Evolutionary conservation across 2,888 invertebrate species (phyloP).

Genomic region (Eubasilissa splendida): DNA sequence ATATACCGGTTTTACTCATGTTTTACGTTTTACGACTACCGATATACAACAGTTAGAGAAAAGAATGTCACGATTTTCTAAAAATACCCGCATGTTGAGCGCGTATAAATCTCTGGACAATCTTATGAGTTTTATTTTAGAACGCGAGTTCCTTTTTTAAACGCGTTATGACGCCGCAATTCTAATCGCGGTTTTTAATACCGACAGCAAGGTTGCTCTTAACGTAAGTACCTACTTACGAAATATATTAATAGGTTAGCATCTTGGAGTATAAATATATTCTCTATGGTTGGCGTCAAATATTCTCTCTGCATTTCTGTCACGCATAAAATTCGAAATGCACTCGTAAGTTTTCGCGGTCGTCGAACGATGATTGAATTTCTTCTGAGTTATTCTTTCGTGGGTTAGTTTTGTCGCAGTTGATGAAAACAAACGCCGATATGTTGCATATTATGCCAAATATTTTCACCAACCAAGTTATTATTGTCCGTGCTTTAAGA

Average conservation of each 20-base stretch:
- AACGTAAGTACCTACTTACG: not conserved
- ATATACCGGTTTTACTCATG: too few species aligned
- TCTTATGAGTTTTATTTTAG: constrained; percentile 14
- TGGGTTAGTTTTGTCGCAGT: too few species aligned
- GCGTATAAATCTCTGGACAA: constrained; percentile 3
- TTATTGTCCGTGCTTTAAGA: too few species aligned
- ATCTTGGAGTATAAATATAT: not conserved
- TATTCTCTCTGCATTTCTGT: not conserved
- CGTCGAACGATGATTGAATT: too few species aligned
- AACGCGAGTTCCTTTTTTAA: not conserved
- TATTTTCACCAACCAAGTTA: too few species aligned
- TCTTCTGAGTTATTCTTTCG: too few species aligned
- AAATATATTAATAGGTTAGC: not conserved
- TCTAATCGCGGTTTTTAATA: constrained; percentile 8
- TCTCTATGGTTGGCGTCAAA: too few species aligned
- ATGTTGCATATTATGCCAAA: too few species aligned
- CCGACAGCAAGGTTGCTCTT: constrained; percentile 24
- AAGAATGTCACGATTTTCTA: constrained; percentile 14
- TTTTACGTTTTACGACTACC: not conserved
- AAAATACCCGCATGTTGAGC: constrained; percentile 10
- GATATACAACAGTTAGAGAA: not conserved
- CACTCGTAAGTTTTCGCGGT: not conserved
- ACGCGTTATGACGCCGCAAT: constrained; percentile 3
- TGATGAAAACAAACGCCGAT: too few species aligned
- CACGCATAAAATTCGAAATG: not conserved